Evolutionary conservation across 2,797 vertebrate species (phyloP).

Genomic region (Cryptoprocta ferox): DNA sequence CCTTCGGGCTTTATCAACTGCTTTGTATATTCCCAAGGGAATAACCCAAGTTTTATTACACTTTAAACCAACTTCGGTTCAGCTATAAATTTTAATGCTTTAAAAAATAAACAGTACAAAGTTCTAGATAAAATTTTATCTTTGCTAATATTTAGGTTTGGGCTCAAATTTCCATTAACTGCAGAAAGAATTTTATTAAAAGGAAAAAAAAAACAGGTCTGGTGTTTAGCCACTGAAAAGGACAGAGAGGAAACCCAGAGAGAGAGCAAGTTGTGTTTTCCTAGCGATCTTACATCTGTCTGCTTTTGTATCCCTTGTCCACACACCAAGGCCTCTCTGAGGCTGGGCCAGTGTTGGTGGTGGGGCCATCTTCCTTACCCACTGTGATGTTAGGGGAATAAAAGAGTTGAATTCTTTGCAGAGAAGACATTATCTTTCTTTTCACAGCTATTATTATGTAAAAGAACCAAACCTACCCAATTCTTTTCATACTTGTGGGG

Average conservation of each 20-base stretch:
- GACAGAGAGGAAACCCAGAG: background rate
- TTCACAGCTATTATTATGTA: background rate
- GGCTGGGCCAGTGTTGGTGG: background rate
- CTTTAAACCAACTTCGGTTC: constrained; percentile 20
- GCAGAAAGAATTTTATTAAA: background rate
- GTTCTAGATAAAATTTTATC: constrained; percentile 68
- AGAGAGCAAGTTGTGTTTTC: background rate
- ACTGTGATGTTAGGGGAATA: background rate
- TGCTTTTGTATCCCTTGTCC: background rate
- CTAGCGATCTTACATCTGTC: background rate
- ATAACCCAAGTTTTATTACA: constrained; percentile 43
- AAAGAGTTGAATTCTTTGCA: background rate
- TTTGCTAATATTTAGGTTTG: constrained; percentile 71
- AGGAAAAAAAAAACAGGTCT: background rate
- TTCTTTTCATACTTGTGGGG: background rate
- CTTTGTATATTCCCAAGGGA: constrained; percentile 72
- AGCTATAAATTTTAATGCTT: constrained; percentile 71
- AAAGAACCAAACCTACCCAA: background rate
- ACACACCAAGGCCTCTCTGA: background rate
- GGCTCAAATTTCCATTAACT: constrained; percentile 47
- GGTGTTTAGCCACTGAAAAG: background rate
- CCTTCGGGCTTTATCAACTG: constrained; percentile 50
- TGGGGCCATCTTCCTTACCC: background rate
- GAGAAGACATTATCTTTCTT: background rate
- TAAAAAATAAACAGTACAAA: constrained; percentile 68